Evolutionary conservation across 2,888 invertebrate genomes (phyloP).

Genomic region (Marronus borbonicus): DNA sequence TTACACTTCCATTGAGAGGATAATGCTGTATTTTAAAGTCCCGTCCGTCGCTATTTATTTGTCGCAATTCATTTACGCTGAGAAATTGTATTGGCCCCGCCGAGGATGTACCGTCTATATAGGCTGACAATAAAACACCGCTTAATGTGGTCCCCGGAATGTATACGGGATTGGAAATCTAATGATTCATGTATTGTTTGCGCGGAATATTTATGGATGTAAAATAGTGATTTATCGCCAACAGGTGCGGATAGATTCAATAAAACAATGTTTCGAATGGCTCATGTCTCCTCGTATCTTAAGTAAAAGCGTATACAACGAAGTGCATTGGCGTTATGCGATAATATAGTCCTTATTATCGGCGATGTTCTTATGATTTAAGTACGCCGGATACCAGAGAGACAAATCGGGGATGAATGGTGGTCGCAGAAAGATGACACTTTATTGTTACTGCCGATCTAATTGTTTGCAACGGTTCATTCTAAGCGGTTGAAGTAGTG

Average conservation of each 20-base stretch:
- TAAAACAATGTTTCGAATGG: conserved; percentile 39
- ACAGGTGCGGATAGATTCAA: conserved; percentile 41
- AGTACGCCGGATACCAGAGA: too few species aligned
- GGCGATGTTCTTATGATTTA: too few species aligned
- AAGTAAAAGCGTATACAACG: neutral
- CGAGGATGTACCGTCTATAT: conserved; percentile 27
- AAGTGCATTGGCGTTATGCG: neutral
- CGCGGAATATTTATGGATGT: conserved; percentile 43
- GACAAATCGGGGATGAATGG: too few species aligned
- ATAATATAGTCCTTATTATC: neutral
- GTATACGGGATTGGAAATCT: conserved; percentile 47
- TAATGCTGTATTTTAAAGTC: conserved; percentile 49
- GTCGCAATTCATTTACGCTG: conserved; percentile 48
- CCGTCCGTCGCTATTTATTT: conserved; percentile 43
- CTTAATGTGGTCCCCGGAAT: conserved; percentile 44
- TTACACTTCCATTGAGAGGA: conserved; percentile 47
- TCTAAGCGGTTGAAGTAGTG: too few species aligned
- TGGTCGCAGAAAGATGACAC: neutral
- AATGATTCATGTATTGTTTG: conserved; percentile 47
- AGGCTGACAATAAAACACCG: conserved; percentile 35
- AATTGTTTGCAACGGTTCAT: too few species aligned
- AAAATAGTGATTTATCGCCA: conserved; percentile 42
- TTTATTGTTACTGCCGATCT: too few species aligned
- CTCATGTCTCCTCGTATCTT: conserved; percentile 6
- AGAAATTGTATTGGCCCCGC: conserved; percentile 39